Evolutionary conservation across 2,113 vertebrate genomes (phyloP), one percentile per base, ranked within the genome.

Genomic region (Gallinago undulata): DNA sequence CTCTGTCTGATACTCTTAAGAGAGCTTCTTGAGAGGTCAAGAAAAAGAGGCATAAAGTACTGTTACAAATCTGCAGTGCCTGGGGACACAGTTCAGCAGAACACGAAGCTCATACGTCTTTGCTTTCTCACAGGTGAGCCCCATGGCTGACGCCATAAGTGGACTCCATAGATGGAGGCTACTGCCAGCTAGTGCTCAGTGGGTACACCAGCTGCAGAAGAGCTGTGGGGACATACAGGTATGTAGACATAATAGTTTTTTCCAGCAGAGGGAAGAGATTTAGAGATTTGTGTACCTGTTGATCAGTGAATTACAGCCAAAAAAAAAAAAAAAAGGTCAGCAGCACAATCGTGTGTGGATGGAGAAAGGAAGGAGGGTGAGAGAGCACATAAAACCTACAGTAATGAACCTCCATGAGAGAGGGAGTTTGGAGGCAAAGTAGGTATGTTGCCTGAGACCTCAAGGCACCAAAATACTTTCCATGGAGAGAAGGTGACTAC

Each of bases 141-240:
- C 45, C 75, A 73, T 0, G 1, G 48, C 30, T 53, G 17, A 11
- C 48, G 45, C 48, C 25, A 4, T 19, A 57, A 19, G 43, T 11
- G 48, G 39, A 57, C 15, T 27, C 53, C 45, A 11, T 2, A 53
- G 81, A 48, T 67, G 31, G 25, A 45, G 62, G 37, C 64, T 37
- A 24, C 37, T 51, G 74, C 62, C 56, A 74, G 62, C 13, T 27
- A 8, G 28, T 4, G 57, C 12, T 73, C 60, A 15, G 57, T 1
- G 33, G 60, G 30, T 2, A 1, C 60, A 3, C 0, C 2, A 62
- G 56, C 56, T 79, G 67, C 60, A 55, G 41, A 12, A 50, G 31
- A 27, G 25, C 64, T 81, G 13, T 1, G 1, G 24, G n/a, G 25
- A 22, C 39, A 39, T 39, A 39, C 39, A 39, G 11, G 39, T 39